Percentiles rank a stretch among this genome's conserved stretches.
Conservation (phyloP, 2,113 vertebrate species). For the Azemiops feae region DNA sequence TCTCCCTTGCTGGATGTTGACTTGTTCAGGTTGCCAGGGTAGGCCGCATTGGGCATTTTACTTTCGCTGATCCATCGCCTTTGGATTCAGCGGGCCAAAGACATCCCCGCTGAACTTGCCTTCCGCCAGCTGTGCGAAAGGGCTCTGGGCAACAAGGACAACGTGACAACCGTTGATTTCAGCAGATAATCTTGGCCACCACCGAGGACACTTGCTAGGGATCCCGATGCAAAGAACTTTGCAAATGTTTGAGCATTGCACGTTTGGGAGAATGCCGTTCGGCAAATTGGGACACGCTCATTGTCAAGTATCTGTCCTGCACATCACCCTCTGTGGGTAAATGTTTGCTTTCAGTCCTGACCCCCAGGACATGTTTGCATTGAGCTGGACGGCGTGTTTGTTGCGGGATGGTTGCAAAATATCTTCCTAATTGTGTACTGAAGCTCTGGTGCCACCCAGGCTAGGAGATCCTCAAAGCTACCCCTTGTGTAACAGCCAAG, state of each 20-base stretch:
- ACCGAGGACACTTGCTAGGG: constrained; percentile 47
- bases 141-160: constrained; percentile 49
- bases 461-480: constrained; percentile 50
- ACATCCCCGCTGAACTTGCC: neutral
- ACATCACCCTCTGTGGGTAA: constrained; percentile 46
- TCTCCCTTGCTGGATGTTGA: neutral
- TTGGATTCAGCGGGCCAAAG: neutral
- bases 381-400: constrained; percentile 56
- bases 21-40: neutral
- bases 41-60: neutral
- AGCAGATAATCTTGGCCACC: constrained; percentile 51
- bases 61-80: no score
- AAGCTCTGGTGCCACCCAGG: constrained; percentile 59
- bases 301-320: constrained; percentile 54
- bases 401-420: constrained; percentile 63
- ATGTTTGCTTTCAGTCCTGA: constrained; percentile 56
- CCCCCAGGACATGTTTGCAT: constrained; percentile 53
- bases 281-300: constrained; percentile 43
- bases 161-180: constrained; percentile 28
- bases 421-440: constrained; percentile 58
- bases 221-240: constrained; percentile 40
- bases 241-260: constrained; percentile 54
- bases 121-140: constrained; percentile 43
- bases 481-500: constrained; percentile 46
- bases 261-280: constrained; percentile 45